Percentiles rank a stretch among this genome's conserved stretches.
These are phyloP conservation scores for Synanthedon myopaeformis DNA, from an alignment of 2,888 invertebrate genomes.

Conservation along the genomic window DNA sequence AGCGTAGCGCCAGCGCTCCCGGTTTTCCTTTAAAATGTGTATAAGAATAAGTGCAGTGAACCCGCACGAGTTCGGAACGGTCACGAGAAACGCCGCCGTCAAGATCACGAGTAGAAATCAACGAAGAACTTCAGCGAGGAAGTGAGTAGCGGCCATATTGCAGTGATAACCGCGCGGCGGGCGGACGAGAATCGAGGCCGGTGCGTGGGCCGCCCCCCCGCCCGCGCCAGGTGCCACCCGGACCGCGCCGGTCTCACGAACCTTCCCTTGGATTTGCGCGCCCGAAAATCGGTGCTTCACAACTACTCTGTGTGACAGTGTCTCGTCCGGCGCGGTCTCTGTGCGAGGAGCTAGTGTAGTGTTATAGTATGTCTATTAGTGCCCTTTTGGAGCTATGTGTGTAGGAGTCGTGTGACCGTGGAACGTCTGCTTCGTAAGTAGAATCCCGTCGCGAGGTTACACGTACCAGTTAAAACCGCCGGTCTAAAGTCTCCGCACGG, in stretches of 20 bases:
- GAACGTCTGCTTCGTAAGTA: slow-evolving; percentile 63
- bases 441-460: slow-evolving; percentile 34
- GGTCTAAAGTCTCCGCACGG: slow-evolving; percentile 14
- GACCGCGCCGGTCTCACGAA: slow-evolving; percentile 70
- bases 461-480: slow-evolving; percentile 19
- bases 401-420: slow-evolving; percentile 61
- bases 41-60: slow-evolving; percentile 71
- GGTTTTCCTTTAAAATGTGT: slow-evolving; percentile 71
- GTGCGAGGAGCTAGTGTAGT: slow-evolving; percentile 52
- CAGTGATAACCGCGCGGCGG: slow-evolving; percentile 72
- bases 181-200: slow-evolving; percentile 72
- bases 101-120: slow-evolving; percentile 70
- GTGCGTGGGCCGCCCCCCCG: slow-evolving; percentile 70
- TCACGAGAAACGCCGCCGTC: slow-evolving; percentile 66
- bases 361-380: slow-evolving; percentile 50
- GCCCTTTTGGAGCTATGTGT: slow-evolving; percentile 60
- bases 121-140: slow-evolving; percentile 71
- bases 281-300: slow-evolving; percentile 63
- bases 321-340: slow-evolving; percentile 55
- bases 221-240: slow-evolving; percentile 55
- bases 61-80: slow-evolving; percentile 70
- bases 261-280: slow-evolving; percentile 71
- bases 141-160: slow-evolving; percentile 72
- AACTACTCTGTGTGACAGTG: slow-evolving; percentile 61
- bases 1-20: slow-evolving; percentile 70